These are phyloP conservation scores for Tetragnatha montana DNA, from an alignment of 2,888 invertebrate genomes.

Conservation along the genomic window DNA sequence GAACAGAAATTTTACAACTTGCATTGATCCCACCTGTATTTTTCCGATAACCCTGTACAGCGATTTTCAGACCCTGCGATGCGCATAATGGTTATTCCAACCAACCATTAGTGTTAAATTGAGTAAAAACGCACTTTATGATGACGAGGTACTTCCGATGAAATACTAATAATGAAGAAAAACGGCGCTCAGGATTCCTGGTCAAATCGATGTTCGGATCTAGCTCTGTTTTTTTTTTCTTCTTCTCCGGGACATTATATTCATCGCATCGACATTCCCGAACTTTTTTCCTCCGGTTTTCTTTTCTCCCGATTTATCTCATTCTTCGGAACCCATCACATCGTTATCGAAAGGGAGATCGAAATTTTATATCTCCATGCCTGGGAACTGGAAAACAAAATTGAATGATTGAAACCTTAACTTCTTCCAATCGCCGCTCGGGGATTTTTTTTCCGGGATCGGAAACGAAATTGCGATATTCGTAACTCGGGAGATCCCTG, in stretches of 20 bases:
- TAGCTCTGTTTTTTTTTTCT: neutral
- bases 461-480: slow-evolving; percentile 47
- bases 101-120: slow-evolving; percentile 25
- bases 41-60: neutral
- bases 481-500: slow-evolving; percentile 28
- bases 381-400: neutral
- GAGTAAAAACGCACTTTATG: slow-evolving; percentile 24
- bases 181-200: slow-evolving; percentile 1
- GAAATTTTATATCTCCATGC: slow-evolving; percentile 21
- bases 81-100: slow-evolving; percentile 16
- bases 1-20: neutral
- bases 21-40: neutral
- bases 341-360: slow-evolving; percentile 37
- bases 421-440: slow-evolving; percentile 29
- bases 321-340: slow-evolving; percentile 13
- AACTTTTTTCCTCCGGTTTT: slow-evolving; percentile 10
- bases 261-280: slow-evolving; percentile 5
- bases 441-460: slow-evolving; percentile 21
- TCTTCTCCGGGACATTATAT: slow-evolving; percentile 12
- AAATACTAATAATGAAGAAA: slow-evolving; percentile 14
- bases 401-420: slow-evolving; percentile 54
- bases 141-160: slow-evolving; percentile 19
- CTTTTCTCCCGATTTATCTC: slow-evolving; percentile 17
- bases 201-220: slow-evolving; percentile 21
- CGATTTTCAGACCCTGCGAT: slow-evolving; percentile 2